Evolutionary conservation across 2,888 invertebrate genomes (phyloP).

Genomic region (Pseudococcus longispinus): DNA sequence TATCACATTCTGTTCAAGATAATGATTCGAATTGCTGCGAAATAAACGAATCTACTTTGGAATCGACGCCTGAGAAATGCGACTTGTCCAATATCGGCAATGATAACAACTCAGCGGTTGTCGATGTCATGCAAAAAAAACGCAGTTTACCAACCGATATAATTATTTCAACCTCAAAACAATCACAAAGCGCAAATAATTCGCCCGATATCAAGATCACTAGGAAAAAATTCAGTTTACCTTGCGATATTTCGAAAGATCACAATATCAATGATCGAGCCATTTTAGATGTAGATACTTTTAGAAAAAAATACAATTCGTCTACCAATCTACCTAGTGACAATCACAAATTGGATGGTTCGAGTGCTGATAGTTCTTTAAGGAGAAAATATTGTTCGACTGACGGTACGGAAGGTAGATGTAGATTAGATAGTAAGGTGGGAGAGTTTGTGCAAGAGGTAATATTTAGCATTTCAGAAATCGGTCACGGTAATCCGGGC

Average conservation of each 20-base stretch:
- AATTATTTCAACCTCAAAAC: background rate
- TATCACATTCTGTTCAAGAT: background rate
- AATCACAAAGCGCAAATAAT: background rate
- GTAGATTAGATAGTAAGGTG: conserved; percentile 1
- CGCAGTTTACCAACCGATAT: background rate
- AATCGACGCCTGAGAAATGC: background rate
- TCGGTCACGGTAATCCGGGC: background rate
- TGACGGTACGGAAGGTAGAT: background rate
- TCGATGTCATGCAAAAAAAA: background rate
- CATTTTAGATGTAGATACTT: background rate
- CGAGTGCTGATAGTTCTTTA: background rate
- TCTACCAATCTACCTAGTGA: background rate
- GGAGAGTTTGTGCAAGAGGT: conserved; percentile 25
- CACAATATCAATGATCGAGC: background rate
- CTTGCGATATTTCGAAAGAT: background rate
- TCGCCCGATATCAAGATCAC: background rate
- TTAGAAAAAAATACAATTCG: background rate
- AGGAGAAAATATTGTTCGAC: background rate
- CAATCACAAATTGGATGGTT: background rate
- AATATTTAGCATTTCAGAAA: background rate
- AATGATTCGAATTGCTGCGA: background rate
- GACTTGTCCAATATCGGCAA: background rate
- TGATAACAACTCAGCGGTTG: background rate
- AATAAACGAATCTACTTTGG: background rate
- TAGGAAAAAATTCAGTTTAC: conserved; percentile 30